Base-by-base conservation (phyloP, 2,888 invertebrate genomes). In the Cantharis lateralis region DNA sequence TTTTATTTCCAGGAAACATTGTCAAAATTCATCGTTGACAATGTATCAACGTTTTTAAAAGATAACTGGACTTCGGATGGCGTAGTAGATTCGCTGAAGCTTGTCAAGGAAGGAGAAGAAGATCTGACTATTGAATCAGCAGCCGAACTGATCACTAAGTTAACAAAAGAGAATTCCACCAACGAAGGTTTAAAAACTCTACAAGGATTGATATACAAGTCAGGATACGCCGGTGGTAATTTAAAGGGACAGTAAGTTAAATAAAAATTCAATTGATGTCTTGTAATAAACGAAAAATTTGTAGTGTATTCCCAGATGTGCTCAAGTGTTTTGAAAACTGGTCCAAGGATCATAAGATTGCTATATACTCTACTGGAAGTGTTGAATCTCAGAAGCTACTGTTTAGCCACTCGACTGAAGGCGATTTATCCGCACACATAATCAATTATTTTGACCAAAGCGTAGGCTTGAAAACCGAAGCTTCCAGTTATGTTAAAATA, bases 331-430 rank as follows among this genome's bases (percentile, higher is more conserved):
- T 98, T 68, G 91, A 94, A 84, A 89, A 90, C 77, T 95, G 97
- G 94, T 91, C 91, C 3, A 89, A 91, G 3, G 88, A 90, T 13
- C 94, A 93, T 24, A 83, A 84, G 11, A 89, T 98, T 70, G 97
- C 93, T 85, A 93, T 98, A 78, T 98, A 96, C 87, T 98, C 98
- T 0, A 97, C 97, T 24, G 98, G 98, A 68, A 97, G 96, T 74
- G 93, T 96, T 0, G 93, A 95, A 83, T 95, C 98, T 13, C 98
- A 98, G 87, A 95, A 96, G 86, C 90, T 98, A 10, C 90, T 98
- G 3, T 97, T 98, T 87, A 90, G 91, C 0, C 90, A 96, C 87
- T 93, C 96, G 2, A 88, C 89, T 15, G 90, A 92, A 66, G 98
- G 98, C 0, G 93, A 98, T 87, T 86, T 98, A 80, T 89, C 93